A percentile compares a stretch with the other conserved stretches of the same genome.
Evolutionary conservation across 1,140 invertebrate species (phyloP).

Genomic region (Stenopsyche tienmushanensis): DNA sequence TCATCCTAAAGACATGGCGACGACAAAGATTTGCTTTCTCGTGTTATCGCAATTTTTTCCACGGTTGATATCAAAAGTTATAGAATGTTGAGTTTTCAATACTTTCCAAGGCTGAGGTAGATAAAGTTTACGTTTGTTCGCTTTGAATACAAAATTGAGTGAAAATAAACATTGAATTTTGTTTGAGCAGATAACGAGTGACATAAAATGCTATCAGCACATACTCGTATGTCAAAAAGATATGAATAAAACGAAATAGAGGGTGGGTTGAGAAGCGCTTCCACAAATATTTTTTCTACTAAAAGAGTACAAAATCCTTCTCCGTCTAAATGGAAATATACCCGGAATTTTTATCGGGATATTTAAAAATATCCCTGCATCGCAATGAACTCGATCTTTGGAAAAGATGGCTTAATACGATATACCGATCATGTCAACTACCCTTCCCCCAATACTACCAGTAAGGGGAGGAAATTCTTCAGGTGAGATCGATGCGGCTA

Average conservation of each 20-base stretch:
- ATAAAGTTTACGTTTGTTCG: slow-evolving; percentile 25
- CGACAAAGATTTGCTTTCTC: neutral
- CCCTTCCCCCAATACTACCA: too few species aligned
- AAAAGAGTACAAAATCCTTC: too few species aligned
- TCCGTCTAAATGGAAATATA: neutral
- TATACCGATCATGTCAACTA: too few species aligned
- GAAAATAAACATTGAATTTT: slow-evolving; percentile 29
- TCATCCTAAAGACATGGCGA: too few species aligned
- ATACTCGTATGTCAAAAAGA: neutral
- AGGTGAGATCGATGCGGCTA: too few species aligned
- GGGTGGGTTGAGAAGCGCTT: neutral
- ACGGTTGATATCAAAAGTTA: neutral
- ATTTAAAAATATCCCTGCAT: neutral
- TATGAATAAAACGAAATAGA: neutral
- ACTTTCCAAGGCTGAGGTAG: slow-evolving; percentile 7
- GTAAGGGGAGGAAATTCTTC: too few species aligned
- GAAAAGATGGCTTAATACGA: too few species aligned
- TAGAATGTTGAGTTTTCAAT: slow-evolving; percentile 10
- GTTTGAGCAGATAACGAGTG: slow-evolving; percentile 26
- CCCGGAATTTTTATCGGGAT: neutral
- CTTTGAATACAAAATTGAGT: slow-evolving; percentile 28
- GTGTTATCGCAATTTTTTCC: too few species aligned
- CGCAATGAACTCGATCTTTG: neutral
- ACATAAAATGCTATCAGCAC: slow-evolving; percentile 23
- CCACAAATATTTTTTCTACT: too few species aligned